Percentiles rank a stretch among this genome's conserved stretches.
These are phyloP conservation scores for Pseudopleuronectes americanus DNA, from an alignment of 2,797 vertebrate genomes.

Conservation along the genomic window DNA sequence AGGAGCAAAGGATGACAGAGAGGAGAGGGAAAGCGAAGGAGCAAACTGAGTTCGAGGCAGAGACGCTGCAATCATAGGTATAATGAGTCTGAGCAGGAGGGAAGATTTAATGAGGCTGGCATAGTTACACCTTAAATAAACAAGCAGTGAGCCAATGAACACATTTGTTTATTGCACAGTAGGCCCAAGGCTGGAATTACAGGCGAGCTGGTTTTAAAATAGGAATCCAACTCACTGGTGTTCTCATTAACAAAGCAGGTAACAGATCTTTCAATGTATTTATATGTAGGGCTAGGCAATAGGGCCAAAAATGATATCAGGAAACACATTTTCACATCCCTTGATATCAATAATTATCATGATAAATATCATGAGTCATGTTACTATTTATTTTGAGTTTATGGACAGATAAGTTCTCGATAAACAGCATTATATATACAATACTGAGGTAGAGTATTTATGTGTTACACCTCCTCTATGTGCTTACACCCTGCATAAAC, in stretches of 20 bases:
- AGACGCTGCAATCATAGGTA: not conserved
- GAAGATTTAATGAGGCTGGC: constrained; percentile 17
- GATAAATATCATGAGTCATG: too few relatives aligned
- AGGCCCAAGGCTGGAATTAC: not conserved
- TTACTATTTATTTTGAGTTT: too few relatives aligned
- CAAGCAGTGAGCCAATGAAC: constrained; percentile 1
- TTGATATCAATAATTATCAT: too few relatives aligned
- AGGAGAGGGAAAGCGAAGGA: constrained; percentile 11
- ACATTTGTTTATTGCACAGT: not conserved
- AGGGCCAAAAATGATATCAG: too few relatives aligned
- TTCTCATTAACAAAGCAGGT: not conserved
- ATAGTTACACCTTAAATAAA: constrained; percentile 2
- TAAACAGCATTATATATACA: too few relatives aligned
- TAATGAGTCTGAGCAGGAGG: constrained; percentile 3
- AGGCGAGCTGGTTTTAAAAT: not conserved
- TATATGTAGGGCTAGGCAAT: too few relatives aligned
- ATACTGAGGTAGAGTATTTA: too few relatives aligned
- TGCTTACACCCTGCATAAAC: too few relatives aligned
- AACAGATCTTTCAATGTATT: too few relatives aligned
- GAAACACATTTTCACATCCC: too few relatives aligned
- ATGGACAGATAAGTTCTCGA: too few relatives aligned
- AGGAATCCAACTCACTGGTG: not conserved
- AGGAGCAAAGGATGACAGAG: constrained; percentile 36
- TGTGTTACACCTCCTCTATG: too few relatives aligned
- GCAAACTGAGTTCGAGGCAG: constrained; percentile 24